Conservation (phyloP, 2,888 invertebrate species). For the Piscicola geometra region DNA sequence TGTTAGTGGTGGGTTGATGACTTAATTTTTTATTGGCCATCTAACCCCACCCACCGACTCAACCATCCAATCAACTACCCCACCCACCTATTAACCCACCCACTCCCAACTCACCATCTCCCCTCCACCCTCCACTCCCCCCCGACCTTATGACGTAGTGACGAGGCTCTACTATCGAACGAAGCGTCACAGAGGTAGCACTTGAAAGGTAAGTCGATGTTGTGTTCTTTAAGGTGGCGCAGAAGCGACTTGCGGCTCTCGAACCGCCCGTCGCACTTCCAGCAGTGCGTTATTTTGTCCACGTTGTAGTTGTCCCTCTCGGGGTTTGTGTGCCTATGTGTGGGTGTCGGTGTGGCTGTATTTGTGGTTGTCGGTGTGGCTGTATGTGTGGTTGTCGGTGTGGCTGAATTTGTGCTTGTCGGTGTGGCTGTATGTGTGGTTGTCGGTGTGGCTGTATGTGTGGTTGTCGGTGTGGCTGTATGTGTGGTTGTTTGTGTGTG, state of each 20-base stretch:
- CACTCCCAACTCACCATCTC: too few species aligned
- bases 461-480: not conserved
- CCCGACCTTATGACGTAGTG: constrained; percentile 72
- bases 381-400: not conserved
- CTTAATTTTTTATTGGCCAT: too few species aligned
- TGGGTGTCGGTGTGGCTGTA: not conserved
- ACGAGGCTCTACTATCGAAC: constrained; percentile 72
- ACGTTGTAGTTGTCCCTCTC: constrained; percentile 53
- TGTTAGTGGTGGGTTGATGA: too few species aligned
- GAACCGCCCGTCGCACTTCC: constrained; percentile 51
- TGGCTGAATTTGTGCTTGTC: not conserved
- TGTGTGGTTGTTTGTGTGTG: not conserved
- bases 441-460: not conserved
- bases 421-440: not conserved
- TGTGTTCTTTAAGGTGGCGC: constrained; percentile 53
- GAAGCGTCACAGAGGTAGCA: constrained; percentile 87
- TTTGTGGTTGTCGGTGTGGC: not conserved
- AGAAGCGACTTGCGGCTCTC: constrained; percentile 48
- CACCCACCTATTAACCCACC: too few species aligned
- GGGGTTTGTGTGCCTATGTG: constrained; percentile 46
- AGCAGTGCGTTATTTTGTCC: constrained; percentile 51
- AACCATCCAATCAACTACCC: too few species aligned
- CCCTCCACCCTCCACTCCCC: too few species aligned
- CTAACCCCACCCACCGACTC: not conserved
- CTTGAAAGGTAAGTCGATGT: constrained; percentile 66